These are phyloP conservation scores for Arothron firmamentum DNA, from an alignment of 2,113 vertebrate genomes.

Conservation along the genomic window DNA sequence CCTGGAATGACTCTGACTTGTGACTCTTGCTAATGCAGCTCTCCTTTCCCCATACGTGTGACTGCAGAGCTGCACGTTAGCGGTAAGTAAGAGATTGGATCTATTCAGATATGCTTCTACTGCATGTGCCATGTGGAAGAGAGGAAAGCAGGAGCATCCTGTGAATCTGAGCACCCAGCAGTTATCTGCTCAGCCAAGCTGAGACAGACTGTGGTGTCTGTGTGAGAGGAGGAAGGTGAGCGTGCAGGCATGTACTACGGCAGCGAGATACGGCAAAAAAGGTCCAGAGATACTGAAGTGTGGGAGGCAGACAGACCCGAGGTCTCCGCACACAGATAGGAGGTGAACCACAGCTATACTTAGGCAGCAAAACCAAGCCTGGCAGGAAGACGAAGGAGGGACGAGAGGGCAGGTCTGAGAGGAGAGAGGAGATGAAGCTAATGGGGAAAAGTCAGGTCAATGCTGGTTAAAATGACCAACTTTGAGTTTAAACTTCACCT, in stretches of 20 bases:
- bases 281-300: constrained; percentile 52
- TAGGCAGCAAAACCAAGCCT: constrained; percentile 3
- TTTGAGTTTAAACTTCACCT: too few relatives aligned
- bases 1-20: constrained; percentile 58
- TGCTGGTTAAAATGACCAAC: background rate
- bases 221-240: constrained; percentile 28
- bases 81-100: constrained; percentile 2
- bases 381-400: background rate
- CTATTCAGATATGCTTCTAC: constrained; percentile 10
- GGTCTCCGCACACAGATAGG: constrained; percentile 37
- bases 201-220: constrained; percentile 48
- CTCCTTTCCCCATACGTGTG: constrained; percentile 11
- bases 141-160: constrained; percentile 13
- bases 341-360: constrained; percentile 36
- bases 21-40: constrained; percentile 47
- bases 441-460: constrained; percentile 7
- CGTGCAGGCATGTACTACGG: constrained; percentile 34
- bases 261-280: constrained; percentile 55
- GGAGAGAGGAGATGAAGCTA: background rate
- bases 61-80: background rate
- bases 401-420: background rate
- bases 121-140: constrained; percentile 6
- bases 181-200: constrained; percentile 63
- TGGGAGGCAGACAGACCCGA: constrained; percentile 43
- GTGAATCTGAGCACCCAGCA: constrained; percentile 32